Conservation (phyloP, 2,888 invertebrate genomes). For the Microchrysa polita region DNA sequence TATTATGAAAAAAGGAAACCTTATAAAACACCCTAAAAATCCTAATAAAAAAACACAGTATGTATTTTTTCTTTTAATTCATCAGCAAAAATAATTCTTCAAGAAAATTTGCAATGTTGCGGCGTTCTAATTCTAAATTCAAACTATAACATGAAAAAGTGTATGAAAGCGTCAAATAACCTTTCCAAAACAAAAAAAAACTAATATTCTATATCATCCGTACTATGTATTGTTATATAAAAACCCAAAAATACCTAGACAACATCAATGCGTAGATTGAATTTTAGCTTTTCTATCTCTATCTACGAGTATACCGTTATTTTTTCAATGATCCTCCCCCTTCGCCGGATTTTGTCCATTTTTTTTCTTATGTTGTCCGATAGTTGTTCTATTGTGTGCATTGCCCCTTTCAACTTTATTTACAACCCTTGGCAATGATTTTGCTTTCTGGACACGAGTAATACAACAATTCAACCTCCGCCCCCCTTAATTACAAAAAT, state of each 20-base stretch:
- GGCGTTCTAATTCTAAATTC: constrained; percentile 42
- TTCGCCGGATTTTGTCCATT: too few species aligned
- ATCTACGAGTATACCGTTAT: too few species aligned
- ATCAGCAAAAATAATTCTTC: constrained; percentile 6
- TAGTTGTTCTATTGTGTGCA: too few species aligned
- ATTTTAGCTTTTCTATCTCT: constrained; percentile 27
- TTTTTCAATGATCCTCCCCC: neutral
- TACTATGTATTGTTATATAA: neutral
- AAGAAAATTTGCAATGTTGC: constrained; percentile 9
- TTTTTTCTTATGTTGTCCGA: too few species aligned
- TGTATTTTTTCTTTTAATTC: constrained; percentile 21
- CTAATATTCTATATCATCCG: neutral
- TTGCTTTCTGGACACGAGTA: too few species aligned
- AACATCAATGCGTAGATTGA: neutral
- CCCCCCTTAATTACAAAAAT: neutral
- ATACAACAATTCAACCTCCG: neutral
- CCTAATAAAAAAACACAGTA: constrained; percentile 1
- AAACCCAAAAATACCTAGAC: constrained; percentile 1
- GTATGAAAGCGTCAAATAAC: neutral
- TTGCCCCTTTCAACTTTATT: too few species aligned
- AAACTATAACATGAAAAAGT: neutral
- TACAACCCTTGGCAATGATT: too few species aligned
- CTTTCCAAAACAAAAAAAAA: too few species aligned
- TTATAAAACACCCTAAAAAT: neutral
- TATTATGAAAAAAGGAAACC: neutral